phyloP scores from a whole-genome alignment of 2,797 vertebrate genomes.

The Alexandromys oeconomus region DNA sequence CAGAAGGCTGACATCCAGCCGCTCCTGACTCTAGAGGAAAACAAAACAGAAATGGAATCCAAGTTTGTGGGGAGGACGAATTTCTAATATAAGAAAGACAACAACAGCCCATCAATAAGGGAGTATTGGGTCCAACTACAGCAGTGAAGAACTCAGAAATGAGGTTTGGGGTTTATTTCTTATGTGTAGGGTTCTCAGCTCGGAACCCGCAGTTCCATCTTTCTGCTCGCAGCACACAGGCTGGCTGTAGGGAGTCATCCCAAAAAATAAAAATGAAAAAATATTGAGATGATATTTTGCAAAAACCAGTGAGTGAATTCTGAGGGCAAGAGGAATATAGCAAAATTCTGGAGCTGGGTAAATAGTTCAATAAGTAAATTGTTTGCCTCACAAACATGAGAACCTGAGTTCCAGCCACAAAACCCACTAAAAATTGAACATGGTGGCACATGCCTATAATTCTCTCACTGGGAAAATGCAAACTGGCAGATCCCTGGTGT shows the following conservation, averaged over 20 bases:
- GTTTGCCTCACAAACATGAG: neutral
- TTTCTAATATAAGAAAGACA: constrained; percentile 35
- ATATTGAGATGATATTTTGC: neutral
- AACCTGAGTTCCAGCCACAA: neutral
- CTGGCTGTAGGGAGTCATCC: neutral
- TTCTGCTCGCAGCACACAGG: neutral
- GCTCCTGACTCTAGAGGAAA: neutral
- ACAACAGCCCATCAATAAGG: neutral
- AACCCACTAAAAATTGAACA: neutral
- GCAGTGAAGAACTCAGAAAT: neutral
- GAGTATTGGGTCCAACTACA: neutral
- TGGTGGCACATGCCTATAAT: neutral
- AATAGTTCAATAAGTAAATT: neutral
- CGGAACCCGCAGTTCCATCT: neutral
- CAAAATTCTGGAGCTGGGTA: neutral
- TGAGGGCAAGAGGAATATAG: neutral
- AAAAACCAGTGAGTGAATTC: constrained; percentile 22
- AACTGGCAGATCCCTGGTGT: neutral
- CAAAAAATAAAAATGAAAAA: neutral
- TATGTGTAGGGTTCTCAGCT: neutral
- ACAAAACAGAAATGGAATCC: constrained; percentile 22
- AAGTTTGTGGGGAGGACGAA: neutral
- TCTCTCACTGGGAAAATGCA: neutral
- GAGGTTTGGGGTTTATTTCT: constrained; percentile 17
- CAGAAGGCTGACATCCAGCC: neutral